Percentiles rank a stretch among this genome's conserved stretches.
Conservation (phyloP, 2,797 vertebrate genomes). For the Otolemur crassicaudatus region DNA sequence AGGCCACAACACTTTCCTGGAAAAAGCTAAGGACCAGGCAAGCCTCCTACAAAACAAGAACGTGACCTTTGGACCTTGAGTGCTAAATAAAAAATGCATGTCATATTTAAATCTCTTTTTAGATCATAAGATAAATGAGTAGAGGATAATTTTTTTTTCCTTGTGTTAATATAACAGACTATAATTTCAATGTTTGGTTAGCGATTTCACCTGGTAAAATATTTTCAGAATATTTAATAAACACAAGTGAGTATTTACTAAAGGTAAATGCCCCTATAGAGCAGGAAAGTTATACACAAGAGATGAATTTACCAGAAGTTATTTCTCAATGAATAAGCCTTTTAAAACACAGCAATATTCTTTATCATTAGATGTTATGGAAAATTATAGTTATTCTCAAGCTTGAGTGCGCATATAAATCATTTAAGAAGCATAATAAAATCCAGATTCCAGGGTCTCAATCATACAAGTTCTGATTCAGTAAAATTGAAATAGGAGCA, state of each 20-base stretch:
- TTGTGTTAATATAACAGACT: neutral
- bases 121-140: constrained; percentile 10
- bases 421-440: constrained; percentile 4
- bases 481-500: neutral
- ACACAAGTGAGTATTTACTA: constrained; percentile 14
- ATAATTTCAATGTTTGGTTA: constrained; percentile 41
- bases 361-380: neutral
- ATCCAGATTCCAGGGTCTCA: neutral
- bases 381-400: neutral
- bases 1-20: neutral
- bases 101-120: neutral
- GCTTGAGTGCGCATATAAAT: neutral
- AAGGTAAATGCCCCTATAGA: neutral
- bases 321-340: neutral
- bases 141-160: neutral
- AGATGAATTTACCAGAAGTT: constrained; percentile 17
- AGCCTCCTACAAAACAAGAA: neutral
- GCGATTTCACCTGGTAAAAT: constrained; percentile 38
- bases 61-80: neutral
- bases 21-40: neutral
- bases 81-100: neutral
- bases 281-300: neutral
- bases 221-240: constrained; percentile 64
- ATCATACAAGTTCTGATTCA: neutral
- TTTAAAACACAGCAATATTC: neutral